Base-by-base conservation (phyloP, 1,140 invertebrate genomes). In the Delia radicum region DNA sequence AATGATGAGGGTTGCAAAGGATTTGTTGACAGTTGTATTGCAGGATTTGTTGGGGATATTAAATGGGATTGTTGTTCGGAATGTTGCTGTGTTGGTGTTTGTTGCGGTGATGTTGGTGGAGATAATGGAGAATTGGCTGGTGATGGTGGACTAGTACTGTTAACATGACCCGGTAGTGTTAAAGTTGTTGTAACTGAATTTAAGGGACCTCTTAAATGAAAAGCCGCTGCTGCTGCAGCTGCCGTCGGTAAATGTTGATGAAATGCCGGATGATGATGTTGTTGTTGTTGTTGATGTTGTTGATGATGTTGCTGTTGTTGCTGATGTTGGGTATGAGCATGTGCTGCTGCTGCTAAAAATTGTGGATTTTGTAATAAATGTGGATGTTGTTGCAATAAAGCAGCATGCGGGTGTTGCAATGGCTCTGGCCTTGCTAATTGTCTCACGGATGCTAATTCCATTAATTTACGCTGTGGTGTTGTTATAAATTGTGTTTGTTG, bases 301-400 rank as follows among this genome's bases (percentile, higher is more conserved):
- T 79, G 76, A 46, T 78, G 78, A 46, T 78, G 78, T 6, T 75
- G 74, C n/a, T 78, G 75, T 3, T 79, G 76, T 8, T 82, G 81
- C 6, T 81, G 79, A 10, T 84, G 82, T 24, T 82, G 81, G 27
- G 81, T 78, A 18, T 83, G 82, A 48, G 82, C 82, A 63, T 84
- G 83, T 18, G 81, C 82, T 3, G 82, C 81, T 1, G 80, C 80
- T 0, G 81, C 82, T 26, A 85, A 77, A 75, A 85, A 85, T 74
- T 85, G 83, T 21, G 82, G 82, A 75, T 85, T 85, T 77, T 85
- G 83, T 27, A 85, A 77, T 46, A 85, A 29, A 42, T 85, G 83
- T 24, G 83, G 83, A 79, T 85, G 83, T 71, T 85, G 83, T 46
- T 85, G 83, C 61, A 85, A n/a, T 73, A 85, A 24, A 6, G 81